phyloP scores from a whole-genome alignment of 2,888 invertebrate species.

The Boloria euphrosyne region DNA sequence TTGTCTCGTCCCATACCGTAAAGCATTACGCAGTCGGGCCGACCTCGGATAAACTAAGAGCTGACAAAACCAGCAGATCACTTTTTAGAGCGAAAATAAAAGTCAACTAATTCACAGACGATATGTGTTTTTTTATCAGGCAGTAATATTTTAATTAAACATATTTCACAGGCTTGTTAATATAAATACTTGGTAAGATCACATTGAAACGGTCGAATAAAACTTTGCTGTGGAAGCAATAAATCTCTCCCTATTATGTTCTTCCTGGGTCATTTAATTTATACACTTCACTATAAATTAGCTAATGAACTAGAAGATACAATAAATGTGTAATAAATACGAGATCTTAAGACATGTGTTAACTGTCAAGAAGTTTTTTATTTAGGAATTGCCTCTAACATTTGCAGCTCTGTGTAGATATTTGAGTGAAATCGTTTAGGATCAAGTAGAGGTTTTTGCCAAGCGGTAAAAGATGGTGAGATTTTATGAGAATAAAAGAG shows the following conservation, averaged over 20 bases:
- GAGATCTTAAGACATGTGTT: constrained; percentile 61
- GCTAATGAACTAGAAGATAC: constrained; percentile 67
- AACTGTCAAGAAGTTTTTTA: constrained; percentile 57
- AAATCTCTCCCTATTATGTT: constrained; percentile 56
- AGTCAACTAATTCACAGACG: neutral
- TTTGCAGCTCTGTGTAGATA: constrained; percentile 63
- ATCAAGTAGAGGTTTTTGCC: constrained; percentile 64
- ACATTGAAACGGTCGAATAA: constrained; percentile 15
- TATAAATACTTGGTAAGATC: constrained; percentile 4
- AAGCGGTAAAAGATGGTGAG: constrained; percentile 69
- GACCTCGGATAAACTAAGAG: constrained; percentile 67
- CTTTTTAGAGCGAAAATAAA: neutral
- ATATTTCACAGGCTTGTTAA: neutral
- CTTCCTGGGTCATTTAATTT: constrained; percentile 72
- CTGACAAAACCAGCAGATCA: constrained; percentile 58
- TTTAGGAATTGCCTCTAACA: constrained; percentile 47
- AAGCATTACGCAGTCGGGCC: constrained; percentile 79
- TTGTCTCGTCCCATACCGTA: constrained; percentile 83
- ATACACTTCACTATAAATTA: constrained; percentile 73
- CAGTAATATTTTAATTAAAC: neutral
- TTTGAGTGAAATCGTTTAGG: constrained; percentile 65
- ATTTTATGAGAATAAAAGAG: constrained; percentile 69
- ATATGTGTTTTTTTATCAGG: no score
- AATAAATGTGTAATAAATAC: constrained; percentile 75
- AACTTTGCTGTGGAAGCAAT: constrained; percentile 39